Base-by-base conservation (phyloP, 2,888 invertebrate species). In the Charanyca ferruginea region DNA sequence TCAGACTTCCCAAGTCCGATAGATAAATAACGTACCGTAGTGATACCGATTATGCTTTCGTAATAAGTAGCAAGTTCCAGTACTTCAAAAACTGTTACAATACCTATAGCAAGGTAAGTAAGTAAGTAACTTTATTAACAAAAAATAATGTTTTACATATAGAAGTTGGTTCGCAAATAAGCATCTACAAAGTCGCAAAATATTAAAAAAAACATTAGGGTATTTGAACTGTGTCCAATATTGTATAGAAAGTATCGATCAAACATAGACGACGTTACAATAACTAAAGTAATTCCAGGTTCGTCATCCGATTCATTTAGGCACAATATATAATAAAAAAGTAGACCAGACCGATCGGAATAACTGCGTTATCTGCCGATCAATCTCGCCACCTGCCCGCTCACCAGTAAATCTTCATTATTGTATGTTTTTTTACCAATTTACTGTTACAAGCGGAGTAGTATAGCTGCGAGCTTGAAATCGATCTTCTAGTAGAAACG, bases 391-490 rank as follows among this genome's bases (percentile, higher is more conserved):
- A 92, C 92, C 92, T 92, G 91, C 86, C 81, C 84, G 82, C 75
- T 83, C 85, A 85, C 85, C 88, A 89, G 89, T 93, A 93, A 92
- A 93, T 92, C 91, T 91, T 92, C 88, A 89, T 91, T 92, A 91
- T 91, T 90, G 89, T 86, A 83, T 82, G 83, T 88, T 91, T 91
- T 90, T 81, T 91, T 90, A 88, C 85, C 85, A 86, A 86, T 91
- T 90, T 90, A 91, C 92, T 89, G 91, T 92, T 93, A 91, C 75
- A 79, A 74, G 72, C 77, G 79, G 81, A 83, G 81, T 85, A 80
- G 65, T 71, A 69, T 68, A 59, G 80, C 77, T 70, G 52, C 83
- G 77, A 82, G 81, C 79, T 81, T 65, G 73, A 83, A 82, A 77
- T 77, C 80, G 85, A 80, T 79, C 79, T 76, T 77, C 81, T 79